Conservation (phyloP, 2,797 vertebrate genomes). For the Enteromius anoplus region DNA sequence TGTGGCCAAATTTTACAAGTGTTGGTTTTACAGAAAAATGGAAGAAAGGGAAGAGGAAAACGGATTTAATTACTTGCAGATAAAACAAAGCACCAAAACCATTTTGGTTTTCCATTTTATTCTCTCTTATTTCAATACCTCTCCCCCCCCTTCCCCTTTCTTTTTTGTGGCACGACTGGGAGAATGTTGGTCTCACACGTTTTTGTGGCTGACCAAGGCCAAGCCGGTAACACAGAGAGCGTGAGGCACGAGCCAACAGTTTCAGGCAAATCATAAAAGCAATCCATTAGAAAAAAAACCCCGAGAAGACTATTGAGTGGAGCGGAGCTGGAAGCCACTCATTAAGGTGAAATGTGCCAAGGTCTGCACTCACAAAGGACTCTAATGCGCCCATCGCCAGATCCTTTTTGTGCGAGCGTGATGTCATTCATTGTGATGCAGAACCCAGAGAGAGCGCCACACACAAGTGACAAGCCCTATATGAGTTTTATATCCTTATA, state of each 20-base stretch:
- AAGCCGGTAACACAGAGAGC: conserved; percentile 60
- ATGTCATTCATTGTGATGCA: conserved; percentile 66
- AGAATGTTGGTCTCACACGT: conserved; percentile 59
- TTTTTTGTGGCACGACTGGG: conserved; percentile 59
- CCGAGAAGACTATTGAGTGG: conserved; percentile 57
- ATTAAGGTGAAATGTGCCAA: conserved; percentile 77
- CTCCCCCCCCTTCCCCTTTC: conserved; percentile 20
- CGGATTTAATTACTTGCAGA: conserved; percentile 75
- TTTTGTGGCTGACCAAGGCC: conserved; percentile 63
- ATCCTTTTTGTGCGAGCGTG: conserved; percentile 64
- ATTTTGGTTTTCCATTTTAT: conserved; percentile 65
- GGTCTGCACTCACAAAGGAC: conserved; percentile 66
- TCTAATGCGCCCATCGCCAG: conserved; percentile 68
- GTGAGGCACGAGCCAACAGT: conserved; percentile 51
- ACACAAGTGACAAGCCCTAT: conserved; percentile 57
- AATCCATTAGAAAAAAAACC: conserved; percentile 60
- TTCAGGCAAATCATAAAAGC: conserved; percentile 63
- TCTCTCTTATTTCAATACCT: conserved; percentile 37
- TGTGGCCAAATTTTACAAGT: conserved; percentile 71
- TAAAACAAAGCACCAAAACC: conserved; percentile 68
- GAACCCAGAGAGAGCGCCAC: conserved; percentile 52
- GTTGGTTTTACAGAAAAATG: conserved; percentile 63
- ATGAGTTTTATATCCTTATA: conserved; percentile 59
- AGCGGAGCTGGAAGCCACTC: conserved; percentile 70
- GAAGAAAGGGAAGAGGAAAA: conserved; percentile 67